These are phyloP conservation scores for Indri indri DNA, from an alignment of 2,113 vertebrate species.

Conservation along the genomic window DNA sequence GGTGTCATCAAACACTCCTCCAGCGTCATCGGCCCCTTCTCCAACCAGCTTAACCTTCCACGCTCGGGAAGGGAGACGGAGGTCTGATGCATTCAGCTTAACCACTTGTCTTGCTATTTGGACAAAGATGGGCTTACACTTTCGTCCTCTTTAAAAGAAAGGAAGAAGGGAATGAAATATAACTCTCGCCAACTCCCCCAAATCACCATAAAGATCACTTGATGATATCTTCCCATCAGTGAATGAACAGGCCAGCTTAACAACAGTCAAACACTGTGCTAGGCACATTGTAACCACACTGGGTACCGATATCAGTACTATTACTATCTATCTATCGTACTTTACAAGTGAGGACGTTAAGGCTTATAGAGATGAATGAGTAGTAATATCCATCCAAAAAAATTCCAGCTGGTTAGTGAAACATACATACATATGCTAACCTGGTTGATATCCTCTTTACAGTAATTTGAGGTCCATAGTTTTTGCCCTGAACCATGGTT, in stretches of 20 bases:
- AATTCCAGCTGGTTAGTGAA: not conserved
- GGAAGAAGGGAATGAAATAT: constrained; percentile 26
- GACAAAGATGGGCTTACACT: constrained; percentile 92
- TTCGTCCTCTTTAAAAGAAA: constrained; percentile 84
- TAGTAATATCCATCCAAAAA: not conserved
- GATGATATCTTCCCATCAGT: not conserved
- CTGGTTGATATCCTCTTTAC: constrained; percentile 92
- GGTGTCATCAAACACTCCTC: constrained; percentile 92
- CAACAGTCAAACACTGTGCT: not conserved
- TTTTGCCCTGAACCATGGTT: constrained; percentile 93
- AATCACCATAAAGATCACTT: not conserved
- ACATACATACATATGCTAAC: constrained; percentile 75
- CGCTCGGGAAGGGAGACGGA: constrained; percentile 89
- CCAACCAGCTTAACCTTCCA: constrained; percentile 93
- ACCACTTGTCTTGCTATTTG: constrained; percentile 92
- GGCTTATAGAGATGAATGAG: not conserved
- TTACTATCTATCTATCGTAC: not conserved
- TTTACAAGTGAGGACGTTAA: not conserved
- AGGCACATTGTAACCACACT: not conserved
- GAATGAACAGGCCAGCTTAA: not conserved
- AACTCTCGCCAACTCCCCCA: not conserved
- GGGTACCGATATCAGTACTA: not conserved
- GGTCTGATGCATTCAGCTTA: constrained; percentile 91
- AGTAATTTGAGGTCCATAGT: constrained; percentile 91
- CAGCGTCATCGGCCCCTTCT: constrained; percentile 91